Evolutionary conservation across 2,113 vertebrate genomes (phyloP).

Genomic region (Sylvilagus bachmani): DNA sequence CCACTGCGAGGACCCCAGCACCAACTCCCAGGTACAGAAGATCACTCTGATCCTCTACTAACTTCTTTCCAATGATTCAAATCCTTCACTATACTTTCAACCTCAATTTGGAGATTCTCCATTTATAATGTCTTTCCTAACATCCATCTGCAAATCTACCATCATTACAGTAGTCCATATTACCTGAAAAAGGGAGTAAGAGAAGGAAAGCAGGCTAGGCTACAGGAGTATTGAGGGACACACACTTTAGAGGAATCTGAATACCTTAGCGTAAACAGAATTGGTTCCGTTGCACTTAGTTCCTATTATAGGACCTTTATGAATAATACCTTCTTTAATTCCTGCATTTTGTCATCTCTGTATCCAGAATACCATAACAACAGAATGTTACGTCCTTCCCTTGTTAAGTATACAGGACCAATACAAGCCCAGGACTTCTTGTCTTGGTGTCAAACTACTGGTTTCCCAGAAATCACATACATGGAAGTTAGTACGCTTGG

Average conservation of each 20-base stretch:
- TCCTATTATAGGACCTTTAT: not conserved
- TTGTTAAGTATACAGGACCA: not conserved
- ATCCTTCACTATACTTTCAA: not conserved
- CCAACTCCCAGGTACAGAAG: not conserved
- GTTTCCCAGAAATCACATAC: not conserved
- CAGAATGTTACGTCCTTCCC: not conserved
- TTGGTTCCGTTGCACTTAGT: not conserved
- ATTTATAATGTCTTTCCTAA: constrained; percentile 3
- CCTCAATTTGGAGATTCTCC: not conserved
- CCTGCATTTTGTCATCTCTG: not conserved
- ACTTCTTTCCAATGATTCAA: not conserved
- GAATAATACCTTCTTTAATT: not conserved
- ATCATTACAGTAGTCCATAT: not conserved
- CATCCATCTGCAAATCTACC: not conserved
- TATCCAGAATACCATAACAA: not conserved
- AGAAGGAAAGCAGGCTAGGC: not conserved
- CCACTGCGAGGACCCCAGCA: not conserved
- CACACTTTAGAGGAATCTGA: not conserved
- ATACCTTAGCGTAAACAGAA: not conserved
- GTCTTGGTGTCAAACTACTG: not conserved
- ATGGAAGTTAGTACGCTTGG: not conserved
- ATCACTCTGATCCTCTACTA: not conserved
- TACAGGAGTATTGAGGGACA: not conserved
- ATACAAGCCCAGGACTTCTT: not conserved
- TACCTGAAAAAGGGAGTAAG: not conserved